Percentiles rank a stretch among this genome's conserved stretches.
Evolutionary conservation across 2,888 invertebrate species (phyloP).

Genomic region (Salticus scenicus): DNA sequence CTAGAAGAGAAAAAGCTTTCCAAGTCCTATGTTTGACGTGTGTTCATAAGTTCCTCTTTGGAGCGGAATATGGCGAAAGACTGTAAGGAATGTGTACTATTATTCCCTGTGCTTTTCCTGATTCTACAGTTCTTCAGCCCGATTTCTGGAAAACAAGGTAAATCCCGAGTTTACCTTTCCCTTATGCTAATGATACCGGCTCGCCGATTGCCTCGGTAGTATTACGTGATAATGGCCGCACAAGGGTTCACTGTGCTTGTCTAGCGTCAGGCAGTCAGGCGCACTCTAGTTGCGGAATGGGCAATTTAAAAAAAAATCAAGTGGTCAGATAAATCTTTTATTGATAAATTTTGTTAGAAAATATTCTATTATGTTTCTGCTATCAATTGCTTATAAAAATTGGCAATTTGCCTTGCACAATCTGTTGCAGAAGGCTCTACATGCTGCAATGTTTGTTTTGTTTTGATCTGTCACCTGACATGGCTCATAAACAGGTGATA

Average conservation of each 20-base stretch:
- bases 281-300: constrained; percentile 46
- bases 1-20: constrained; percentile 29
- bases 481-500: too few relatives aligned
- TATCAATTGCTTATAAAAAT: too few relatives aligned
- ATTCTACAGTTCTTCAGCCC: constrained; percentile 19
- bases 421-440: too few relatives aligned
- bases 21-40: constrained; percentile 46
- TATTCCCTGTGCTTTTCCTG: constrained; percentile 39
- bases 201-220: constrained; percentile 9
- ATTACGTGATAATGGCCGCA: constrained; percentile 59
- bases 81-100: constrained; percentile 58
- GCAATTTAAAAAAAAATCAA: too few relatives aligned
- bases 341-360: too few relatives aligned
- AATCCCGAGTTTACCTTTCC: background rate
- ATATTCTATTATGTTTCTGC: too few relatives aligned
- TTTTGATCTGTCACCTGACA: too few relatives aligned
- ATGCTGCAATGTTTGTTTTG: background rate
- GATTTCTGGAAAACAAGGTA: constrained; percentile 58
- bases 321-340: too few relatives aligned
- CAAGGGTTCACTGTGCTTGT: constrained; percentile 58
- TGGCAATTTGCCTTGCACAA: too few relatives aligned
- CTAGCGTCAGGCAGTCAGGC: constrained; percentile 49
- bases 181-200: background rate
- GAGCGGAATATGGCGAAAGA: constrained; percentile 62
- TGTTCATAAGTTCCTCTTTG: constrained; percentile 40